phyloP scores from a whole-genome alignment of 2,797 vertebrate species.

The Gastrophryne carolinensis region DNA sequence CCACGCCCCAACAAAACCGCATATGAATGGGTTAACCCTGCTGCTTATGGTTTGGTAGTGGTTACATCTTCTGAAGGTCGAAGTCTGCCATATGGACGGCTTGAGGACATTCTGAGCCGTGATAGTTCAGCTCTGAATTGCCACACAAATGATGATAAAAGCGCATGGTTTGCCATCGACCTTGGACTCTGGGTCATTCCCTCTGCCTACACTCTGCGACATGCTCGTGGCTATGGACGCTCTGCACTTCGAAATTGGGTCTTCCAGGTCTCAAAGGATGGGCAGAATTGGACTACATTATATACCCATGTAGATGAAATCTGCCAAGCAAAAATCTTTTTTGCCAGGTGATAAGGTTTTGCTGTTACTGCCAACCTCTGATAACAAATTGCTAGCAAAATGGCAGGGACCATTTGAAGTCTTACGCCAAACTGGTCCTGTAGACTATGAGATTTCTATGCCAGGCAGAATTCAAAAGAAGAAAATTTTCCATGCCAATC shows the following conservation, averaged over 20 bases:
- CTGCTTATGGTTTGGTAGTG: slow-evolving; percentile 94
- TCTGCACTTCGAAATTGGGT: slow-evolving; percentile 97
- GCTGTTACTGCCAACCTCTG: too few species aligned
- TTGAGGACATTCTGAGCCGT: slow-evolving; percentile 95
- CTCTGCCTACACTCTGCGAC: slow-evolving; percentile 92
- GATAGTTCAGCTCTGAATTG: slow-evolving; percentile 99
- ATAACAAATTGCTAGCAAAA: too few species aligned
- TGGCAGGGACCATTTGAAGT: too few species aligned
- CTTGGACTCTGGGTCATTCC: slow-evolving; percentile 95
- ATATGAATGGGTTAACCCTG: slow-evolving; percentile 98
- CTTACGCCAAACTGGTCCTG: too few species aligned
- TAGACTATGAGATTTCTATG: too few species aligned
- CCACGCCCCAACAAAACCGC: too few species aligned
- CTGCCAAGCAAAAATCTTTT: too few species aligned
- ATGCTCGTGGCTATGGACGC: slow-evolving; percentile 95
- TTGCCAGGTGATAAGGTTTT: too few species aligned
- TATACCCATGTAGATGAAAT: slow-evolving; percentile 97
- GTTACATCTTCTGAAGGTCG: slow-evolving; percentile 97
- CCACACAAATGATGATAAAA: slow-evolving; percentile 98
- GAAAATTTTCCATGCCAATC: too few species aligned
- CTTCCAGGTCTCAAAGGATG: slow-evolving; percentile 97
- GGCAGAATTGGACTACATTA: slow-evolving; percentile 97
- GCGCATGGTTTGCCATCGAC: slow-evolving; percentile 98
- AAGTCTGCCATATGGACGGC: slow-evolving; percentile 93
- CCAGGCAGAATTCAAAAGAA: too few species aligned